Base-by-base conservation (phyloP, 2,797 vertebrate genomes). In the Rhadinocentrus ornatus region DNA sequence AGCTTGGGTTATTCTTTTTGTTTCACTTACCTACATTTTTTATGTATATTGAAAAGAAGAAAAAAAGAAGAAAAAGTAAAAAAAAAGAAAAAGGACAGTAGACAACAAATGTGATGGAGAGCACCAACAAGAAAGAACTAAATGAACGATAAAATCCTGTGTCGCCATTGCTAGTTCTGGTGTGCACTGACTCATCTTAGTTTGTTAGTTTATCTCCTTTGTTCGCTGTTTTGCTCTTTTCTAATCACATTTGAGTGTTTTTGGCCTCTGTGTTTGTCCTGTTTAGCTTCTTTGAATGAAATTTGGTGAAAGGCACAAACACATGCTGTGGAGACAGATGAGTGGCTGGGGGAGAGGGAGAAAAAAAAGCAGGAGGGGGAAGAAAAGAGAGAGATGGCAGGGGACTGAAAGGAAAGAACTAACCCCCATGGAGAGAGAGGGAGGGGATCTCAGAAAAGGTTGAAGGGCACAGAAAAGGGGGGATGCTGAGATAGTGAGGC, bases 241-340 rank as follows among this genome's bases (percentile, higher is more conserved):
- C 66, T 41, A n/a, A 71, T 81, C 74, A 61, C 63, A 75, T 78
- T 68, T 77, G 53, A 13, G 73, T 69, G 71, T 79, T 77, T 84
- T 67, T 62, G 67, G 79, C 60, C 34, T 67, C 75, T 29, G 32
- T 75, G 59, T 77, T 85, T 78, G 86, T 85, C 71, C 81, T 80
- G 75, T 77, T 76, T 69, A 35, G 83, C 78, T 78, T 66, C 75
- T 88, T 90, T 88, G 81, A 92, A 88, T 87, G 77, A 90, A 90
- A 87, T 89, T 81, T 87, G 79, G 86, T 91, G 84, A 88, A 92
- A 92, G 82, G 86, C 90, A 16, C 66, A 88, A 91, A 89, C 87
- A 83, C 87, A 91, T 85, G 86, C 89, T 89, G 90, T 78, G 85
- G 85, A 84, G 91, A 91, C 87, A 91, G 88, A 90, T 88, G 88